Evolutionary conservation across 2,113 vertebrate genomes (phyloP), one percentile per base, ranked within the genome.

Genomic region (Epinephelus moara): DNA sequence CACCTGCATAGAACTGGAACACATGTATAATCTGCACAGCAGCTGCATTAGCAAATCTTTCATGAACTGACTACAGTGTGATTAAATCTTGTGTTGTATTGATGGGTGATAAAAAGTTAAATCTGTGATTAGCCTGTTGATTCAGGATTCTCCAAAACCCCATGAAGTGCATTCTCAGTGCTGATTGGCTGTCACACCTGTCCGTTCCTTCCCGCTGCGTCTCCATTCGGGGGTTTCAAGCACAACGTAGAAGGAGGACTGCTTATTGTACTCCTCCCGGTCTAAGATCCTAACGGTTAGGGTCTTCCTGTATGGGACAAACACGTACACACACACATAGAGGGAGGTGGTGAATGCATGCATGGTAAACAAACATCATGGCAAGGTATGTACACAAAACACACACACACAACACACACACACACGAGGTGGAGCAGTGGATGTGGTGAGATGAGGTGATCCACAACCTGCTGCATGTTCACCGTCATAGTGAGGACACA

Each of bases 201-300:
- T 97, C 96, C 95, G 91, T 94, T 96, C 96, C 97, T 96, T 96
- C 96, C 95, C 21, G 87, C 45, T 74, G 89, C 91, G 96, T 96
- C 96, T 97, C 98, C 98, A 99, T 89, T 96, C 93, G 86, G 98
- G 98, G 81, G 96, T 95, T 94, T 97, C 95, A 91, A 99, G 98
- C 94, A 97, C 96, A 95, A 99, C 72, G 97, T 94, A 97, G 98
- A 99, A 99, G 96, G 96, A 98, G 96, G 96, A 96, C 96, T 97
- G 96, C 97, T 99, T 99, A 97, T 98, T 96, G 97, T 99, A 99
- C 94, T 98, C 97, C 97, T 99, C 98, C 94, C 97, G 97, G 96
- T 99, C 97, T 97, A 97, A 96, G 96, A 99, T 96, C 96, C 94
- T 98, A 98, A 99, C 67, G 92, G 96, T 94, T 96, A 99, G 96